phyloP scores from a whole-genome alignment of 2,113 vertebrate genomes.

The Myrmophylax atrothorax region DNA sequence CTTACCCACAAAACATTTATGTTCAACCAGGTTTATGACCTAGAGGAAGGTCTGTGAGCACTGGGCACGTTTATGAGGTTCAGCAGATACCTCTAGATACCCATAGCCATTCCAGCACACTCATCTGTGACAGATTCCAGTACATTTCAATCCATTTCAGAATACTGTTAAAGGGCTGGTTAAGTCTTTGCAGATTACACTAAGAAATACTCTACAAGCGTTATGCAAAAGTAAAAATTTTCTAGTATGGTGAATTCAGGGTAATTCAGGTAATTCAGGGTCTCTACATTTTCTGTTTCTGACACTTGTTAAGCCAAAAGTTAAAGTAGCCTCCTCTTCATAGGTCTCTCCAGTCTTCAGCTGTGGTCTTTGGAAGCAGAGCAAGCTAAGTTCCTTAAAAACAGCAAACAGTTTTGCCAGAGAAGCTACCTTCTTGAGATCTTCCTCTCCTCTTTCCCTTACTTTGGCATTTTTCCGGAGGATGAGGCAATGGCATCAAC shows the following conservation, averaged over 20 bases:
- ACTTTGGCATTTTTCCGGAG: neutral
- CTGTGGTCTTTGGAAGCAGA: neutral
- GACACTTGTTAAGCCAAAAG: neutral
- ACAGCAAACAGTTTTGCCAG: neutral
- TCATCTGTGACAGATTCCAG: neutral
- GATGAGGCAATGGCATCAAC: neutral
- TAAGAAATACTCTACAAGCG: neutral
- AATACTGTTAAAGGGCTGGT: neutral
- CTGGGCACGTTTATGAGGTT: neutral
- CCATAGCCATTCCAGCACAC: neutral
- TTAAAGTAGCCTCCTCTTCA: neutral
- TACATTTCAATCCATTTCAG: neutral
- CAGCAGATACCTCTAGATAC: neutral
- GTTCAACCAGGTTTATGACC: neutral
- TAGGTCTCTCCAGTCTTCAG: neutral
- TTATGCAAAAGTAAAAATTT: neutral
- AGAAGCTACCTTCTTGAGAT: neutral
- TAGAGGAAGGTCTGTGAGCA: neutral
- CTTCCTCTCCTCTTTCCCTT: neutral
- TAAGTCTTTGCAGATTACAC: neutral
- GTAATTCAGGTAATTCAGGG: neutral
- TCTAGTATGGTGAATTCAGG: neutral
- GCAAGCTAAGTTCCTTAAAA: neutral
- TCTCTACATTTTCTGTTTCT: neutral
- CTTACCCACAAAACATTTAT: neutral